Evolutionary conservation across 2,797 vertebrate genomes (phyloP).

Genomic region (Rhinogobio ventralis): DNA sequence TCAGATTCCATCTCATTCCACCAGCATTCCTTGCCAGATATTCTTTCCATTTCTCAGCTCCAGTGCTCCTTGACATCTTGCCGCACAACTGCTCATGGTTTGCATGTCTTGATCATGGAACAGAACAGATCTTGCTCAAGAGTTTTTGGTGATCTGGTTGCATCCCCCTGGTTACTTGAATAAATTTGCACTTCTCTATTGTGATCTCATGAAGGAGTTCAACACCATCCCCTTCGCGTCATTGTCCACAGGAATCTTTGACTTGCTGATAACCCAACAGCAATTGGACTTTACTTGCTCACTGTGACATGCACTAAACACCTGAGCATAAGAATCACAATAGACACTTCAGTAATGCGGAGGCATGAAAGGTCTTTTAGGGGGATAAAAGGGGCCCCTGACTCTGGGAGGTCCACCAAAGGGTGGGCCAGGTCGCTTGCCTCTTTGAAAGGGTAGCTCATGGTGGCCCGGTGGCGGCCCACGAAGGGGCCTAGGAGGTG

Average conservation of each 20-base stretch:
- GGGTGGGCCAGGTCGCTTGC: slow-evolving; percentile 84
- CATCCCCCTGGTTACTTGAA: background rate
- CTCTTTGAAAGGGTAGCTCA: slow-evolving; percentile 77
- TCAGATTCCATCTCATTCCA: slow-evolving; percentile 46
- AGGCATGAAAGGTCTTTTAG: slow-evolving; percentile 90
- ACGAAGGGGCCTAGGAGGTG: slow-evolving; percentile 57
- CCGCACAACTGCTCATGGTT: background rate
- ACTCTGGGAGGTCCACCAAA: slow-evolving; percentile 70
- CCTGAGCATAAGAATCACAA: slow-evolving; percentile 42
- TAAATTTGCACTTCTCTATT: slow-evolving; percentile 22
- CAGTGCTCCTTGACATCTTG: slow-evolving; percentile 34
- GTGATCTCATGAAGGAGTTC: slow-evolving; percentile 7
- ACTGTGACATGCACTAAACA: slow-evolving; percentile 34
- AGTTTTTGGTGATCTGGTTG: background rate
- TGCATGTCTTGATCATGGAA: background rate
- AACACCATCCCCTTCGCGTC: background rate
- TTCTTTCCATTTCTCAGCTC: slow-evolving; percentile 42
- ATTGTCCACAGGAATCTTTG: background rate
- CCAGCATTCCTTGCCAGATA: slow-evolving; percentile 45
- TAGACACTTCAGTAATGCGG: slow-evolving; percentile 85
- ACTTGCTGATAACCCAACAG: background rate
- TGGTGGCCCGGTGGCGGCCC: slow-evolving; percentile 75
- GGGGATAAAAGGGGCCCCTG: slow-evolving; percentile 83
- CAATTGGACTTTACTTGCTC: slow-evolving; percentile 17
- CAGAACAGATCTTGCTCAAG: slow-evolving; percentile 32